Conservation (phyloP, 2,113 vertebrate genomes). For the Petroica traversi region DNA sequence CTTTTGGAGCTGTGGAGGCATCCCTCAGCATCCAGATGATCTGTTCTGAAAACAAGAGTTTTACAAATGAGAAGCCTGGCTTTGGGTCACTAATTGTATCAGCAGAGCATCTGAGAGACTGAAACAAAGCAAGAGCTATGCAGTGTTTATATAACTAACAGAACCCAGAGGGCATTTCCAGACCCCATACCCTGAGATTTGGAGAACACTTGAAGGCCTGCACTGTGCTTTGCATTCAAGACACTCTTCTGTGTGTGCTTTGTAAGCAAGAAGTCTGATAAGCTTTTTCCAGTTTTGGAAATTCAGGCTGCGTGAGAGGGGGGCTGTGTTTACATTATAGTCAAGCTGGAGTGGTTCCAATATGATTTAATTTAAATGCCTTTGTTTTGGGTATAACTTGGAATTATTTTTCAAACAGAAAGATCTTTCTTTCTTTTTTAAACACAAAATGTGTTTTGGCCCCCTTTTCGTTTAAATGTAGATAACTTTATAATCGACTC, state of each 20-base stretch:
- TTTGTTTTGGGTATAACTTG: conserved; percentile 56
- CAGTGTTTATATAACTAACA: conserved; percentile 13
- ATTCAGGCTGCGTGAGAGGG: conserved; percentile 24
- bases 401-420: conserved; percentile 52
- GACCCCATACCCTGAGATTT: neutral
- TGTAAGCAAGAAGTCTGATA: conserved; percentile 53
- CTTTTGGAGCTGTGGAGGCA: neutral
- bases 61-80: neutral
- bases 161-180: conserved; percentile 14
- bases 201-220: conserved; percentile 24
- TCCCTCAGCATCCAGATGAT: neutral
- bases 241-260: conserved; percentile 37
- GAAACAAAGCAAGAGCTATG: neutral
- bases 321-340: conserved; percentile 48
- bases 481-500: conserved; percentile 52
- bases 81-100: conserved; percentile 13
- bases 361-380: conserved; percentile 49
- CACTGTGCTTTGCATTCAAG: conserved; percentile 33
- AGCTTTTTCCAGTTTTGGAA: conserved; percentile 58
- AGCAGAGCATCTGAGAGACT: neutral
- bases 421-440: conserved; percentile 36
- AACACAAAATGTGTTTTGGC: neutral
- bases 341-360: conserved; percentile 43
- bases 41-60: neutral
- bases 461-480: conserved; percentile 28